These are phyloP conservation scores for Armadillidium nasatum DNA, from an alignment of 1,140 invertebrate species.

Conservation along the genomic window DNA sequence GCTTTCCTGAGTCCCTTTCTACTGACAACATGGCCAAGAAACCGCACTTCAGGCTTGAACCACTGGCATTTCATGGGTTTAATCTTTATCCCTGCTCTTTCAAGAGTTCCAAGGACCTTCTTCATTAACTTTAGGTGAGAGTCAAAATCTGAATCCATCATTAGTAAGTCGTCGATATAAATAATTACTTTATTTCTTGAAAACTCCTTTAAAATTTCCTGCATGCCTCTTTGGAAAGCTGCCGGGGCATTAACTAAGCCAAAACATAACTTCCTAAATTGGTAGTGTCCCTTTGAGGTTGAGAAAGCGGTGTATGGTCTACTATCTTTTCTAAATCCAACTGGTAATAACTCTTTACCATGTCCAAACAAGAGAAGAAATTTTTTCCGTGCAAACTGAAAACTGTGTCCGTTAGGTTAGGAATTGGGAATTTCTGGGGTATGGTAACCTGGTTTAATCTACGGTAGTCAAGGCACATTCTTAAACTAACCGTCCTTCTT, in stretches of 20 bases:
- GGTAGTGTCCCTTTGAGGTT: background rate
- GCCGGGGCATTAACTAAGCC: constrained; percentile 14
- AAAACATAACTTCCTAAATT: constrained; percentile 16
- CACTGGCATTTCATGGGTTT: constrained; percentile 4
- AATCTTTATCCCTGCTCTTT: constrained; percentile 13
- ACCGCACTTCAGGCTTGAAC: background rate
- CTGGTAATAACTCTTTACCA: constrained; percentile 19
- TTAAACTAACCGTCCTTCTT: constrained; percentile 3
- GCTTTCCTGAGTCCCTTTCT: background rate
- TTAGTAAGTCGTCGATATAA: constrained; percentile 19
- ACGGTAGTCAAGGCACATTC: background rate
- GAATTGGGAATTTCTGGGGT: constrained; percentile 6
- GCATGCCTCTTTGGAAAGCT: constrained; percentile 18
- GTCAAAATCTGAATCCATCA: background rate
- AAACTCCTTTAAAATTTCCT: constrained; percentile 12
- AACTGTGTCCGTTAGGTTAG: constrained; percentile 3
- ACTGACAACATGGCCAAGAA: constrained; percentile 10
- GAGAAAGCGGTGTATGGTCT: background rate
- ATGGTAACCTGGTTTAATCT: background rate
- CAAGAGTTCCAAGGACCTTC: background rate
- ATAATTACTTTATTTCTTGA: background rate
- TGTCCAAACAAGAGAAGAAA: background rate
- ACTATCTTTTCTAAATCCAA: background rate
- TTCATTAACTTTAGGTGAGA: background rate
- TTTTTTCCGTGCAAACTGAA: background rate